Percentiles rank a stretch among this genome's conserved stretches.
These are phyloP conservation scores for Anser cygnoides DNA, from an alignment of 2,113 vertebrate genomes.

Conservation along the genomic window DNA sequence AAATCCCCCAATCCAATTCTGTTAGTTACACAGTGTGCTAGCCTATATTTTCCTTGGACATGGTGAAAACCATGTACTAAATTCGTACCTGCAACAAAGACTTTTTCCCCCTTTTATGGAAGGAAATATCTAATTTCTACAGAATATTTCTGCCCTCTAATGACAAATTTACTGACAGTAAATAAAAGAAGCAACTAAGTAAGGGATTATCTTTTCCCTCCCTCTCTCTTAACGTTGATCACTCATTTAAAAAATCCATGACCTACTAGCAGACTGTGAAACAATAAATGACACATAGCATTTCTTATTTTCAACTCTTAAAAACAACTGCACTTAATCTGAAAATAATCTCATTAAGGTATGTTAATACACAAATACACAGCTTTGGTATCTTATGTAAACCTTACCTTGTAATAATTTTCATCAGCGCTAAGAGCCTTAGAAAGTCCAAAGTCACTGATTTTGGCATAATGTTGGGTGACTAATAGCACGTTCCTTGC, in stretches of 20 bases:
- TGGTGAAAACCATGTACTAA: not conserved
- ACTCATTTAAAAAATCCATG: not conserved
- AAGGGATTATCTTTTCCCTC: not conserved
- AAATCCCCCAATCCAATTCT: not conserved
- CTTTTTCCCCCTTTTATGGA: not conserved
- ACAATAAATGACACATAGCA: not conserved
- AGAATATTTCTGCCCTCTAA: not conserved
- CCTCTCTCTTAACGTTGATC: not conserved
- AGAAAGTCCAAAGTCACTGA: constrained; percentile 98
- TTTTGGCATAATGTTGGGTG: constrained; percentile 98
- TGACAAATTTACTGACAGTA: not conserved
- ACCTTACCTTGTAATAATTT: constrained; percentile 85
- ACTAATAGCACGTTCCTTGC: constrained; percentile 95
- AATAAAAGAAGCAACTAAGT: not conserved
- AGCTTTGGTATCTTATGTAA: not conserved
- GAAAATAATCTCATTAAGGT: not conserved
- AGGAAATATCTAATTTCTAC: not conserved
- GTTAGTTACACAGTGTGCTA: not conserved
- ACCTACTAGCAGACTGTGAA: not conserved
- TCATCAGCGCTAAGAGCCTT: constrained; percentile 90
- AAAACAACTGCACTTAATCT: not conserved
- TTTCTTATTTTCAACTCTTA: not conserved
- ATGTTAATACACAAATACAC: not conserved
- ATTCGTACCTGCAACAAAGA: not conserved
- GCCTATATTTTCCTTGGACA: not conserved